Evolutionary conservation across 2,113 vertebrate genomes (phyloP), one percentile per base, ranked within the genome.

Genomic region (Cryptotis parvus): DNA sequence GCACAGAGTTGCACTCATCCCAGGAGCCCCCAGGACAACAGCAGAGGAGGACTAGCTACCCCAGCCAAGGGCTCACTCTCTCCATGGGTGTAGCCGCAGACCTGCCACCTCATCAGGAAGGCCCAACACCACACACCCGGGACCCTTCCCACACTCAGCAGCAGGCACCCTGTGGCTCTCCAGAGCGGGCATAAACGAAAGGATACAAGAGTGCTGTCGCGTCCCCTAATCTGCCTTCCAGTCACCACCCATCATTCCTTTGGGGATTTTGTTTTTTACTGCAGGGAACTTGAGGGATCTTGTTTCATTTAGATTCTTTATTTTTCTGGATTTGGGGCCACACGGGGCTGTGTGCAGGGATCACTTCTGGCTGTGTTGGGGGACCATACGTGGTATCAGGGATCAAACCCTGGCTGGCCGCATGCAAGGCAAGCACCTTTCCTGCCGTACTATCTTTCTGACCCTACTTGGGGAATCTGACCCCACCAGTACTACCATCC

Each of bases 401-500:
- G 52, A 6, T 55, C 52, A 55, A 55, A 18, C 14, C 52, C 52
- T 20, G 52, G 20, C 6, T 4, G 20, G 52, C 3, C 6, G 52
- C 52, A 22, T 55, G 52, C 3, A 55, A 55, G 52, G 52, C 52
- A 55, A 55, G 52, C 20, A 55, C 52, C 52, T 55, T 55, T 12
- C 45, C 52, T 55, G 52, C 52, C 16, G 5, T 49, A 49, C 45
- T 18, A 55, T 55, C 52, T 55, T 18, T 55, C 52, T 55, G 5
- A 18, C 20, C 52, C 52, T 55, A 55, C 52, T 55, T 20, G 73
- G 69, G 63, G 37, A 76, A 87, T 43, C 83, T 81, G 15, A 92
- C 92, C 90, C 84, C n/a, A 65, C 33, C 83, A 61, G 10, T n/a
- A 80, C n/a, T 33, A 87, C 66, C 7, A 61, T n/a, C n/a, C n/a